Base-by-base conservation (phyloP, 2,888 invertebrate genomes). In the Tuta absoluta region DNA sequence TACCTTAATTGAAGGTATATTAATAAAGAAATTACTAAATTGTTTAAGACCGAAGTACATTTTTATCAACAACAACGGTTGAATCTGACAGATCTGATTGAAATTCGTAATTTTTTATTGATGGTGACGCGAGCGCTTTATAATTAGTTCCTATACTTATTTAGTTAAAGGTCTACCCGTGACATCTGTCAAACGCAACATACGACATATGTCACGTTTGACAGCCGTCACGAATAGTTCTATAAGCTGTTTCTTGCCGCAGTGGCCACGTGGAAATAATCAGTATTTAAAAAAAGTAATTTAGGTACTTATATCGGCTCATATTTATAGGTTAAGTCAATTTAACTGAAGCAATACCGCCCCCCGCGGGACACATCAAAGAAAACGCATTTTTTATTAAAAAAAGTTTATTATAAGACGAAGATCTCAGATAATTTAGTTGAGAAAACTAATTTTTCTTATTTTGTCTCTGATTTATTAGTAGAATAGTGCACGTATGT, bases 401-500 rank as follows among this genome's bases (percentile, higher is more conserved):
- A 45, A 59, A 56, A 48, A 41, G 59, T 53, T 63, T 59, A 64
- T 56, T 64, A 48, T 87, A 87, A 85, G 85, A 78, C 80, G 86
- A 84, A 84, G 90, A 91, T 91, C 90, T 91, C 90, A 91, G 83
- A 83, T 60, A 61, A 84, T 87, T 87, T 88, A 89, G 88, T 87
- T 87, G 71, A 69, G 72, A 71, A 67, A 68, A 72, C 70, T 69
- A 74, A 69, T 72, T 72, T 73, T 72, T 72, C 70, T 68, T 72
- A 72, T 79, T 79, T 82, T 80, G 23, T 56, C 81, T 80, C 83
- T 81, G 83, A 78, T 79, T 78, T 33, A 33, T 77, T 84, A 82
- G 84, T 79, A 72, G 74, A 28, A 72, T 88, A 87, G 86, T 89
- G 90, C 90, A 89, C 90, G 90, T 76, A 77, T 77, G 81, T 84